phyloP scores from a whole-genome alignment of 2,113 vertebrate species.

The Laterallus jamaicensis region DNA sequence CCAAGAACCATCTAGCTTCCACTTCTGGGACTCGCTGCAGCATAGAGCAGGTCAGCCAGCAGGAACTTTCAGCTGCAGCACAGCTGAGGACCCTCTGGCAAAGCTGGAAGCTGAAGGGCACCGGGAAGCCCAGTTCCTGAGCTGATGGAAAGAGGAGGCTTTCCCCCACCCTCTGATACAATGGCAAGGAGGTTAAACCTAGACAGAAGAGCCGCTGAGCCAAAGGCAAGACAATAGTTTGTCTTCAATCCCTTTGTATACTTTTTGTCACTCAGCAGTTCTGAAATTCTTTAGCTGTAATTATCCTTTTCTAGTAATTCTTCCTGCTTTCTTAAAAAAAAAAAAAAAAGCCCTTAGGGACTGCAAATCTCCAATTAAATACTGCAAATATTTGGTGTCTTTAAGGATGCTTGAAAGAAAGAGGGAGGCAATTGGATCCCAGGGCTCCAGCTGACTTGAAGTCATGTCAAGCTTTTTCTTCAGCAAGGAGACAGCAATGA shows the following conservation, averaged over 20 bases:
- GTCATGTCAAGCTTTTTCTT: neutral
- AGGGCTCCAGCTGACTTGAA: neutral
- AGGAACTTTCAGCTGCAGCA: neutral
- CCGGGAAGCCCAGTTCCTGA: neutral
- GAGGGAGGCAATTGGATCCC: neutral
- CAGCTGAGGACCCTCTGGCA: fast-evolving
- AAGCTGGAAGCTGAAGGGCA: neutral
- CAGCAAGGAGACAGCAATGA: neutral
- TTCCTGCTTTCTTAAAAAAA: neutral
- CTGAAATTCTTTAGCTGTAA: neutral
- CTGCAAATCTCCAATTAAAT: neutral
- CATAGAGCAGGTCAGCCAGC: neutral
- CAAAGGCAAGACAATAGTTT: neutral
- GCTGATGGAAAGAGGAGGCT: neutral
- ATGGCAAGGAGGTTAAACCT: neutral
- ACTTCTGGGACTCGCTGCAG: fast-evolving
- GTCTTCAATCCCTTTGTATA: neutral
- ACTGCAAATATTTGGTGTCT: neutral
- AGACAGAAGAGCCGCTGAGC: neutral
- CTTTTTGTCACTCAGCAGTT: neutral
- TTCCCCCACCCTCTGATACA: fast-evolving
- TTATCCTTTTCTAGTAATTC: neutral
- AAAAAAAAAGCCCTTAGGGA: neutral
- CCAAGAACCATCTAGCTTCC: neutral
- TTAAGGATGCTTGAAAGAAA: neutral